Percentiles rank a stretch among this genome's conserved stretches.
phyloP scores from a whole-genome alignment of 1,140 invertebrate species.

The Drosophila kikkawai region DNA sequence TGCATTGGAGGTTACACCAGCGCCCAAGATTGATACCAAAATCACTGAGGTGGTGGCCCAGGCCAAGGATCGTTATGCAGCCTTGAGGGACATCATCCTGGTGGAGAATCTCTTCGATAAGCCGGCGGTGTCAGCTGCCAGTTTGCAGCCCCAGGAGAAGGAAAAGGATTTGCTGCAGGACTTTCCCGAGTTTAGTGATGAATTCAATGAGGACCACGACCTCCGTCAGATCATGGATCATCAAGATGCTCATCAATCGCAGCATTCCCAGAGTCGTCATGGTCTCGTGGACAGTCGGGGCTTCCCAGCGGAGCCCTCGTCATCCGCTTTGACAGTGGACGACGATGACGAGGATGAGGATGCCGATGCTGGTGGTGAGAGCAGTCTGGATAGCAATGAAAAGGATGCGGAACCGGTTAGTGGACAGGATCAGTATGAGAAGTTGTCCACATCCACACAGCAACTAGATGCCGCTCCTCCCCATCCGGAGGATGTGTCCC shows the following conservation, averaged over 20 bases:
- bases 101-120: conserved; percentile 87
- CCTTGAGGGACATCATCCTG: conserved; percentile 89
- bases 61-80: conserved; percentile 89
- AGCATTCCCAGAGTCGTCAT: conserved; percentile 27
- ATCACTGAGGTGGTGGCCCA: conserved; percentile 85
- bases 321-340: conserved; percentile 74
- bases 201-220: conserved; percentile 80
- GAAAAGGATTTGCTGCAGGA: conserved; percentile 76
- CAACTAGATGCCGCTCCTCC: conserved; percentile 52
- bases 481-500: conserved; percentile 5
- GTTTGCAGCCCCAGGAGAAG: conserved; percentile 33
- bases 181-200: conserved; percentile 76
- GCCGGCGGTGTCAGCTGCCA: conserved; percentile 69
- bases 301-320: conserved; percentile 75
- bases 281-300: conserved; percentile 75
- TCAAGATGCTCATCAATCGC: conserved; percentile 39
- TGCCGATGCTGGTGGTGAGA: conserved; percentile 69
- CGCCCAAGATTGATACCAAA: conserved; percentile 84
- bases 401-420: conserved; percentile 66
- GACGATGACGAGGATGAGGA: conserved; percentile 80
- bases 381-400: conserved; percentile 76
- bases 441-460: conserved; percentile 77
- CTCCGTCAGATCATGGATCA: conserved; percentile 76
- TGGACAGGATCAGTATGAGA: conserved; percentile 77
- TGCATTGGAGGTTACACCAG: conserved; percentile 35